phyloP scores from a whole-genome alignment of 2,113 vertebrate species.

The Piprites chloris region DNA sequence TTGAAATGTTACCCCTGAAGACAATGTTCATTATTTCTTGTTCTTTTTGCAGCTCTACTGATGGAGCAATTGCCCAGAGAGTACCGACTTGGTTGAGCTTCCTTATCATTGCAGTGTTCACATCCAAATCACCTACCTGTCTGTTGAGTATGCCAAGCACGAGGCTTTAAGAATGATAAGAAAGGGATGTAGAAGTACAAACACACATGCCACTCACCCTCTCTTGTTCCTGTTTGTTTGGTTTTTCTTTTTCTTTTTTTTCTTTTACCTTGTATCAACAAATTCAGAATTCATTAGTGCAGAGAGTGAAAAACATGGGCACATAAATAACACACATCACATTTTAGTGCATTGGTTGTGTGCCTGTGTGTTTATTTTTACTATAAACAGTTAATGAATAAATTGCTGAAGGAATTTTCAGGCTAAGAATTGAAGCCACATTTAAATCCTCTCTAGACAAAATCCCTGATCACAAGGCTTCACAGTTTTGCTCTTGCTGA shows the following conservation, averaged over 20 bases:
- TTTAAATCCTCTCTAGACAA: background rate
- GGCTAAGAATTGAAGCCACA: background rate
- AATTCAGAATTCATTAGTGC: background rate
- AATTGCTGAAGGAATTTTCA: background rate
- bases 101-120: background rate
- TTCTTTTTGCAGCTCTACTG: background rate
- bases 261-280: background rate
- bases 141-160: background rate
- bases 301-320: background rate
- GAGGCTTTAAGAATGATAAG: background rate
- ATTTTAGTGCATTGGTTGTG: rapidly evolving
- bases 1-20: background rate
- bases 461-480: background rate
- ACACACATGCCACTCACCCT: background rate
- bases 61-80: background rate
- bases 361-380: background rate
- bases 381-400: background rate
- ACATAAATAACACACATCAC: background rate
- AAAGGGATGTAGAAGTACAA: background rate
- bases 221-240: background rate
- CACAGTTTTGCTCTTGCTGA: background rate
- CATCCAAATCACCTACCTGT: background rate
- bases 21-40: background rate
- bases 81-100: background rate
- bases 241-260: rapidly evolving